A percentile compares a stretch with the other conserved stretches of the same genome.
phyloP scores from a whole-genome alignment of 2,888 invertebrate genomes.

The Panorpa germanica region DNA sequence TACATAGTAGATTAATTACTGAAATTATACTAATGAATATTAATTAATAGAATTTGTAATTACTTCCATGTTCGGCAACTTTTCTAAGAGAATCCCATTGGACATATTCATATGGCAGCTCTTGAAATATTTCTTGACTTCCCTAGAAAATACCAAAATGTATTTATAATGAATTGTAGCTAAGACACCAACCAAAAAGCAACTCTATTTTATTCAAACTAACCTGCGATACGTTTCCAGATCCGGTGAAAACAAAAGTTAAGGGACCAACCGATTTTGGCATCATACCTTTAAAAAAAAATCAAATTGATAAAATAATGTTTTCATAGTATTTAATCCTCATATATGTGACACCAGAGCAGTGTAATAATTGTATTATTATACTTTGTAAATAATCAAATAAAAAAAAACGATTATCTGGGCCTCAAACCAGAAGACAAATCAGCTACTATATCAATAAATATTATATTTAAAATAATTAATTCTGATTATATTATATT shows the following conservation, averaged over 20 bases:
- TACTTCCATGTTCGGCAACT: constrained; percentile 93
- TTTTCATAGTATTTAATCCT: neutral
- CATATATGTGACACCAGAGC: too few species aligned
- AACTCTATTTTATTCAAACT: constrained; percentile 8
- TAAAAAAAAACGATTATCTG: too few species aligned
- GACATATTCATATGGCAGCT: constrained; percentile 94
- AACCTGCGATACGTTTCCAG: constrained; percentile 89
- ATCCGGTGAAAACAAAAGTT: constrained; percentile 95
- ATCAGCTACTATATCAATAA: too few species aligned
- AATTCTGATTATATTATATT: too few species aligned
- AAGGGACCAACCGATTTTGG: constrained; percentile 94
- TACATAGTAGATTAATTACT: neutral
- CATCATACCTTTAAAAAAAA: constrained; percentile 47
- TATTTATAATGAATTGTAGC: neutral
- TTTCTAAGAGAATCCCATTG: constrained; percentile 87
- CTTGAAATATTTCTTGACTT: constrained; percentile 86
- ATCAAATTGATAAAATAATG: constrained; percentile 1
- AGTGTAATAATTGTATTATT: too few species aligned
- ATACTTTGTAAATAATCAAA: too few species aligned
- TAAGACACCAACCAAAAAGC: neutral
- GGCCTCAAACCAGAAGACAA: too few species aligned
- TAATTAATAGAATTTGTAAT: constrained; percentile 22
- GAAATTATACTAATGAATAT: neutral
- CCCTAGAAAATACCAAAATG: constrained; percentile 27
- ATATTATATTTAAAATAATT: too few species aligned